A percentile compares a stretch with the other conserved stretches of the same genome.
phyloP scores from a whole-genome alignment of 2,797 vertebrate species.

The Cirrhinus molitorella region DNA sequence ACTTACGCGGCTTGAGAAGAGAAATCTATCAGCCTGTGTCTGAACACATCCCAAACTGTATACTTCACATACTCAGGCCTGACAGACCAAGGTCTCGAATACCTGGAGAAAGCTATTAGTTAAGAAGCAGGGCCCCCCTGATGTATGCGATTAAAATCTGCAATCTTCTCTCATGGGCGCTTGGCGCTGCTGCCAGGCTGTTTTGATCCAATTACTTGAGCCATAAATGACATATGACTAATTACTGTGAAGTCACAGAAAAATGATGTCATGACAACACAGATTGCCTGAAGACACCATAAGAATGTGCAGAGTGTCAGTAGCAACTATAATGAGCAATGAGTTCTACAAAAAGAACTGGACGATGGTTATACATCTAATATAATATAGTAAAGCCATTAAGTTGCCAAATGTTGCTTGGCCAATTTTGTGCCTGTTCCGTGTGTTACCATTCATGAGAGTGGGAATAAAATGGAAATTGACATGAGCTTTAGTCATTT shows the following conservation, averaged over 20 bases:
- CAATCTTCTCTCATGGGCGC: neutral
- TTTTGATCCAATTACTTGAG: neutral
- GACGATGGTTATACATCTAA: neutral
- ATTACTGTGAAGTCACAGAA: neutral
- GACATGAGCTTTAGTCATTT: neutral
- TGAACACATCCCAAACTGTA: slow-evolving; percentile 13
- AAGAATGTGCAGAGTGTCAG: neutral
- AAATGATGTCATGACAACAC: neutral
- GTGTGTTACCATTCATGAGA: neutral
- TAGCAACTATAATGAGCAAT: neutral
- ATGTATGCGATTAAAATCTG: neutral
- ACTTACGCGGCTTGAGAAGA: slow-evolving; percentile 28
- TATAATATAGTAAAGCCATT: neutral
- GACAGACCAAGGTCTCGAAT: neutral
- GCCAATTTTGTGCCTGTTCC: neutral
- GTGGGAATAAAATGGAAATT: neutral
- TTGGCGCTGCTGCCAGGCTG: neutral
- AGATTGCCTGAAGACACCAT: neutral
- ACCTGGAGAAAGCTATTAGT: slow-evolving; percentile 1
- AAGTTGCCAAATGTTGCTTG: neutral
- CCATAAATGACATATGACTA: neutral
- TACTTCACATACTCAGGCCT: neutral
- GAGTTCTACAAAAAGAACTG: neutral
- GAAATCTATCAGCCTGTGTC: slow-evolving; percentile 36
- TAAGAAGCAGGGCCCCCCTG: neutral